These are phyloP conservation scores for Neolamprologus hecqui DNA, from an alignment of 2,113 vertebrate genomes.

Conservation along the genomic window DNA sequence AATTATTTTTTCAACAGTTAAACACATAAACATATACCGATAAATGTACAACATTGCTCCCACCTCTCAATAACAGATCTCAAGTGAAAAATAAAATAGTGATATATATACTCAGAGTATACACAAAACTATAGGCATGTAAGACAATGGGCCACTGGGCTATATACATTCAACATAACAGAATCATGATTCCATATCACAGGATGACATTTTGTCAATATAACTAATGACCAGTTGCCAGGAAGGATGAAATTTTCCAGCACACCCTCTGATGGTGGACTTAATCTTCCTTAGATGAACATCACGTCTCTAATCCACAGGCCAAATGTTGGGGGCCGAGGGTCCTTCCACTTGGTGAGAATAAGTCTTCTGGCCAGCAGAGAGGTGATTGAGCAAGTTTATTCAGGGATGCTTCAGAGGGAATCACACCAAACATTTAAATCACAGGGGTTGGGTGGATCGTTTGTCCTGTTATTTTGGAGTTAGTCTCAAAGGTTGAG, in stretches of 20 bases:
- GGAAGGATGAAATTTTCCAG: neutral
- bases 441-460: rapidly evolving
- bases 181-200: neutral
- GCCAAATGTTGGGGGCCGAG: neutral
- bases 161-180: neutral
- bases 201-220: neutral
- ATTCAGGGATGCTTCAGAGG: neutral
- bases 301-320: neutral
- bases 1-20: neutral
- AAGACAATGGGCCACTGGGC: neutral
- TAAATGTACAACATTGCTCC: neutral
- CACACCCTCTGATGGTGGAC: neutral
- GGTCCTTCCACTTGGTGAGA: neutral
- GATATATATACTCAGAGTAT: neutral
- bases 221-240: neutral
- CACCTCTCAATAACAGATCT: neutral
- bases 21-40: neutral
- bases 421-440: neutral
- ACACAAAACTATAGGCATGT: neutral
- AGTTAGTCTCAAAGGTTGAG: neutral
- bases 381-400: neutral
- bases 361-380: neutral
- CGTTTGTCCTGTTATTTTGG: neutral
- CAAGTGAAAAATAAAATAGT: neutral
- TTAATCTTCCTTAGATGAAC: neutral